A percentile compares a stretch with the other conserved stretches of the same genome.
Conservation (phyloP, 2,797 vertebrate species). For the Chaunax sp. region DNA sequence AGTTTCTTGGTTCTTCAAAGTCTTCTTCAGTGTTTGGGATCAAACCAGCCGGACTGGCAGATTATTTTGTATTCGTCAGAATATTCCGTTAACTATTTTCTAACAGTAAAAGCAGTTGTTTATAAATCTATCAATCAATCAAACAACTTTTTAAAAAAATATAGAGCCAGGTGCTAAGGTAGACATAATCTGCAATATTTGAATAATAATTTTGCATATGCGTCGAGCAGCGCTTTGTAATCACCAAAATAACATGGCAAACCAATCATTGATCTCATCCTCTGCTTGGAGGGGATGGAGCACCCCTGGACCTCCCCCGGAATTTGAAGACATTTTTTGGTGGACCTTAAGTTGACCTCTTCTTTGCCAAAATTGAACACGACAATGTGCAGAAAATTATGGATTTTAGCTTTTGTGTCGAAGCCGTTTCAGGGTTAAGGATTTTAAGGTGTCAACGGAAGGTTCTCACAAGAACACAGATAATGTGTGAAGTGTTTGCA, state of each 20-base stretch:
- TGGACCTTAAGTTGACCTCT: constrained; percentile 10
- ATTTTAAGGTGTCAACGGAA: constrained; percentile 60
- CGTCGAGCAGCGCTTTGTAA: too few relatives aligned
- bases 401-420: constrained; percentile 31
- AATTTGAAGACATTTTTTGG: too few relatives aligned
- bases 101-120: not conserved
- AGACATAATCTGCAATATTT: not conserved
- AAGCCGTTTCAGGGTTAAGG: constrained; percentile 50
- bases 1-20: not conserved
- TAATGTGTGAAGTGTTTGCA: constrained; percentile 66
- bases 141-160: not conserved
- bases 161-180: not conserved
- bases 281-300: too few relatives aligned
- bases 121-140: not conserved
- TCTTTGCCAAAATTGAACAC: constrained; percentile 13
- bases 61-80: not conserved
- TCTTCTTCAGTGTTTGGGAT: not conserved
- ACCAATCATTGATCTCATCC: too few relatives aligned
- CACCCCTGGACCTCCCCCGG: too few relatives aligned
- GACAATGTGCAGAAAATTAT: constrained; percentile 25
- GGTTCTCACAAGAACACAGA: constrained; percentile 40
- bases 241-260: too few relatives aligned
- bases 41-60: not conserved
- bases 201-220: too few relatives aligned
- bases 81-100: not conserved